Conservation (phyloP, 2,113 vertebrate species). For the Bos javanicus region DNA sequence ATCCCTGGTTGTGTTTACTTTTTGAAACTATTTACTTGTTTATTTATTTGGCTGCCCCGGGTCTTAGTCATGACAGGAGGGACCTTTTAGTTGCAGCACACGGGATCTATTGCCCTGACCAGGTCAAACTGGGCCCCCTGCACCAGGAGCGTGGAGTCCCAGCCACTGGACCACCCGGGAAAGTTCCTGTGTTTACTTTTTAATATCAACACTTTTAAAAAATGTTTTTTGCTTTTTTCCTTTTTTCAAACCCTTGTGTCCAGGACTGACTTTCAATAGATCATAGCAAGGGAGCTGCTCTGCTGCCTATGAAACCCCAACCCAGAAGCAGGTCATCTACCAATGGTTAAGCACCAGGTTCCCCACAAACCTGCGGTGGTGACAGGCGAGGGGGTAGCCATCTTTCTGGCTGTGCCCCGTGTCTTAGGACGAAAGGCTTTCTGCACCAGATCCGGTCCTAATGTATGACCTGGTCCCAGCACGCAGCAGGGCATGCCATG, state of each 20-base stretch:
- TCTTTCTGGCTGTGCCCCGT: background rate
- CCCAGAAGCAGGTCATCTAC: background rate
- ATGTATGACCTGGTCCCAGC: background rate
- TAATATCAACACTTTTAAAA: background rate
- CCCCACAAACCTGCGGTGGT: background rate
- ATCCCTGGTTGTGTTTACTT: background rate
- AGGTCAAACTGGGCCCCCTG: background rate
- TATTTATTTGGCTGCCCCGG: background rate
- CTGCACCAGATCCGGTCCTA: background rate
- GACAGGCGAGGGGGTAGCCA: background rate
- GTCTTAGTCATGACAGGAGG: background rate
- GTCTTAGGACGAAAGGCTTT: background rate
- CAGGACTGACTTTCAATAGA: background rate
- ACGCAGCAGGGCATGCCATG: background rate
- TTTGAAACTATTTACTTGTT: background rate
- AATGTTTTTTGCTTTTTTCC: background rate
- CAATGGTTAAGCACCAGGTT: background rate
- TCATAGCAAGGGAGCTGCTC: background rate
- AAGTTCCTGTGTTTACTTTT: background rate
- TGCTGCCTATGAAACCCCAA: background rate
- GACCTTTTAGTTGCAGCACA: background rate
- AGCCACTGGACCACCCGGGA: background rate
- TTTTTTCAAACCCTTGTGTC: background rate
- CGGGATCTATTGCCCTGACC: background rate
- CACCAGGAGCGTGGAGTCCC: fast-evolving